A percentile compares a stretch with the other conserved stretches of the same genome.
Evolutionary conservation across 92 coral and sea anemone species (phyloP).

Genomic region (Porites rus): DNA sequence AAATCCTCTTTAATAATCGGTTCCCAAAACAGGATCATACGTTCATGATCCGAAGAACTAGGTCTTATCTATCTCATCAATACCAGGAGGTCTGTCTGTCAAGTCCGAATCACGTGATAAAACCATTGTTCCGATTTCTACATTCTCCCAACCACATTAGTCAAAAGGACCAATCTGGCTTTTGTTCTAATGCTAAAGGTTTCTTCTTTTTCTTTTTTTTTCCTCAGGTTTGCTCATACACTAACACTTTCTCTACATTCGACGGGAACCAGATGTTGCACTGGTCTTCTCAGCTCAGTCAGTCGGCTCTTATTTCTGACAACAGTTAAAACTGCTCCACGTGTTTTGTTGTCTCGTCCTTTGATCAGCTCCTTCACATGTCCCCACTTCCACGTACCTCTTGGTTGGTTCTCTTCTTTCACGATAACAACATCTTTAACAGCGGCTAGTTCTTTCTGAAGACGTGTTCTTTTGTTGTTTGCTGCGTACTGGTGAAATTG

Average conservation of each 20-base stretch:
- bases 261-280: slow-evolving; percentile 27
- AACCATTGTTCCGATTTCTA: no score
- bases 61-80: no score
- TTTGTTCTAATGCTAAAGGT: no score
- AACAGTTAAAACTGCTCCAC: neutral
- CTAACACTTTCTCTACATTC: neutral
- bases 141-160: no score
- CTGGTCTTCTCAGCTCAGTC: slow-evolving; percentile 25
- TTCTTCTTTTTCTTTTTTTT: no score
- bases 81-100: no score
- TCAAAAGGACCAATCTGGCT: no score
- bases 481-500: slow-evolving; percentile 14
- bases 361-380: slow-evolving; percentile 13
- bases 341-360: neutral
- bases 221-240: neutral
- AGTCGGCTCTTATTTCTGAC: slow-evolving; percentile 17
- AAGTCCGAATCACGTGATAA: no score
- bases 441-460: neutral
- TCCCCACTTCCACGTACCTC: slow-evolving; percentile 22
- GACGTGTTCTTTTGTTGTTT: slow-evolving; percentile 5
- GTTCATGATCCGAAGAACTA: no score
- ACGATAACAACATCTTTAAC: neutral
- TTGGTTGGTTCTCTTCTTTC: neutral
- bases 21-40: no score
- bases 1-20: no score